A percentile compares a stretch with the other conserved stretches of the same genome.
These are phyloP conservation scores for Helostoma temminkii DNA, from an alignment of 2,797 vertebrate species.

Conservation along the genomic window DNA sequence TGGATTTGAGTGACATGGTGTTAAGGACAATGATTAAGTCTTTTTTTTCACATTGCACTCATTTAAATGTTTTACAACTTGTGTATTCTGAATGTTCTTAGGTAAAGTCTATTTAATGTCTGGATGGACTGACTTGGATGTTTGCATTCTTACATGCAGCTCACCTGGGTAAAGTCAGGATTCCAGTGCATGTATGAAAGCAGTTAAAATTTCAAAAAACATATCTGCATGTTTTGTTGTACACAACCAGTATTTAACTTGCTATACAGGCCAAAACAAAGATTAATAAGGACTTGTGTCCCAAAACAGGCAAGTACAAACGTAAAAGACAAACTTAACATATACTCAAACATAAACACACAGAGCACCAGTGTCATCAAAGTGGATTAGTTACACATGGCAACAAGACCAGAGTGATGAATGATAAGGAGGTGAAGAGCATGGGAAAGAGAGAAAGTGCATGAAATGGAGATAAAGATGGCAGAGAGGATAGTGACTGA, in stretches of 20 bases:
- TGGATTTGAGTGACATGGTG: conserved; percentile 3
- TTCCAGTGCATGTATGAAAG: too few relatives aligned
- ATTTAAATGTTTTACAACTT: not conserved
- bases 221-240: too few relatives aligned
- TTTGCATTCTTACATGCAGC: too few relatives aligned
- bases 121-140: too few relatives aligned
- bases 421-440: conserved; percentile 24
- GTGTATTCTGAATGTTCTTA: too few relatives aligned
- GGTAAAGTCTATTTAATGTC: too few relatives aligned
- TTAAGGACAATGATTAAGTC: conserved; percentile 39
- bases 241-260: conserved; percentile 12
- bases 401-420: conserved; percentile 31
- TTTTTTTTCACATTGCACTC: not conserved
- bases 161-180: too few relatives aligned
- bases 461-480: conserved; percentile 49
- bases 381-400: conserved; percentile 53
- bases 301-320: conserved; percentile 22
- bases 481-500: conserved; percentile 11
- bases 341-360: conserved; percentile 8
- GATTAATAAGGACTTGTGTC: not conserved
- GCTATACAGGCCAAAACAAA: not conserved
- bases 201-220: too few relatives aligned
- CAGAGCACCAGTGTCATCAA: conserved; percentile 36
- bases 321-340: conserved; percentile 5
- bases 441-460: conserved; percentile 16